These are phyloP conservation scores for Molossus molossus DNA, from an alignment of 2,797 vertebrate genomes.

Conservation along the genomic window DNA sequence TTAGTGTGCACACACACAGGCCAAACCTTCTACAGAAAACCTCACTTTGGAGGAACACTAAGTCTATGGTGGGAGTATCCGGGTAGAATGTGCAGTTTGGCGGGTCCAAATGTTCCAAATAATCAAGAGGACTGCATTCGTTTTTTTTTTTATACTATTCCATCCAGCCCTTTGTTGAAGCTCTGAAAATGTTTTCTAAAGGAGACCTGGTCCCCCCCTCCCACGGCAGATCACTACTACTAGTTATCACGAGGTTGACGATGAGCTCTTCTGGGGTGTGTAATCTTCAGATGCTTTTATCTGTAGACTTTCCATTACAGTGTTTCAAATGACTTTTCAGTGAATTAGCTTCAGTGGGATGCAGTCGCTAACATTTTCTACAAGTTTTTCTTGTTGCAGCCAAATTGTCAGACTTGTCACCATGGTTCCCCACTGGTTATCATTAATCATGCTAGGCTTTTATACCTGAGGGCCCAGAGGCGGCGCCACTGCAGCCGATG, in stretches of 20 bases:
- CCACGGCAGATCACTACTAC: neutral
- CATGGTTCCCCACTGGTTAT: neutral
- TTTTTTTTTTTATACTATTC: conserved; percentile 1
- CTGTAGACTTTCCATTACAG: neutral
- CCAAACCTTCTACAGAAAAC: neutral
- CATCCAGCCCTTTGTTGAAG: conserved; percentile 9
- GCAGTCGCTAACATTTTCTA: conserved; percentile 49
- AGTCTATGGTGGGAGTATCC: neutral
- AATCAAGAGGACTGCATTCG: neutral
- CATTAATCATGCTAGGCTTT: conserved; percentile 11
- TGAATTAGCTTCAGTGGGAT: neutral
- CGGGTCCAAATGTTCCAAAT: neutral
- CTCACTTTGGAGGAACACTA: neutral
- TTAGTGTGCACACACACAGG: neutral
- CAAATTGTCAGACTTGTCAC: conserved; percentile 21
- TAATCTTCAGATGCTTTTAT: neutral
- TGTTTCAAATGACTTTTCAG: conserved; percentile 43
- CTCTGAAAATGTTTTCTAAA: conserved; percentile 40
- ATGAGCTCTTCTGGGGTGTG: neutral
- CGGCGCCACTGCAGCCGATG: neutral
- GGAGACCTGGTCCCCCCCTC: conserved; percentile 3
- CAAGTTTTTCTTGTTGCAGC: neutral
- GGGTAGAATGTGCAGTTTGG: neutral
- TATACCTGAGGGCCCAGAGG: neutral
- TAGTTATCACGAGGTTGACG: neutral